phyloP scores from a whole-genome alignment of 2,797 vertebrate species.

The Amblyraja radiata region DNA sequence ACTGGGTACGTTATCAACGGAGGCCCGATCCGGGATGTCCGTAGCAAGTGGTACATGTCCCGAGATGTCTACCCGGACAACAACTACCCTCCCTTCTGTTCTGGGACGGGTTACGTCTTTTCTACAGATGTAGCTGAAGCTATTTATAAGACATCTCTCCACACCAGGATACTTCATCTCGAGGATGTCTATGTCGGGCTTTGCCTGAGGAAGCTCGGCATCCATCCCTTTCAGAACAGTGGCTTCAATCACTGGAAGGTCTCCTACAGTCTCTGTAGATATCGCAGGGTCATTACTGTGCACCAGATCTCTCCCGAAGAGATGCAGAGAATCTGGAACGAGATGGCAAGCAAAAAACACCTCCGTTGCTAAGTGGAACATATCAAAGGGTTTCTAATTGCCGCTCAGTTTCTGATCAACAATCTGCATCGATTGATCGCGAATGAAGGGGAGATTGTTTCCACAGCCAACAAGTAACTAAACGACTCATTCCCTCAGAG shows the following conservation, averaged over 20 bases:
- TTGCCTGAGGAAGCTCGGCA: constrained; percentile 88
- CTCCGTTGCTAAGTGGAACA: constrained; percentile 74
- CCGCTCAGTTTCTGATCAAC: not conserved
- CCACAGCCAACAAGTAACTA: not conserved
- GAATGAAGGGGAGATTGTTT: not conserved
- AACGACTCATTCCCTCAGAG: not conserved
- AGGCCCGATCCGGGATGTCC: constrained; percentile 88
- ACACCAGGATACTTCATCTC: constrained; percentile 89
- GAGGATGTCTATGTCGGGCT: constrained; percentile 95
- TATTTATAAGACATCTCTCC: constrained; percentile 92
- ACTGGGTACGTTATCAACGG: constrained; percentile 94
- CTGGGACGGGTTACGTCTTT: constrained; percentile 92
- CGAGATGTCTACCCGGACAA: constrained; percentile 90
- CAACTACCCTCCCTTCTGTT: constrained; percentile 95
- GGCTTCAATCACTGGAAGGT: constrained; percentile 99
- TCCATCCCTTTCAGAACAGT: constrained; percentile 97
- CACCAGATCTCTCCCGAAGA: constrained; percentile 96
- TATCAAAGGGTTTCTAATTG: not conserved
- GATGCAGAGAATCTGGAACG: constrained; percentile 98
- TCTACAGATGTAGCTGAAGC: constrained; percentile 90
- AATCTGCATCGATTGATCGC: not conserved
- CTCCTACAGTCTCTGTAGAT: constrained; percentile 93
- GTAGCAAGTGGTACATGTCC: constrained; percentile 98
- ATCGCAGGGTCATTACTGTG: constrained; percentile 88
- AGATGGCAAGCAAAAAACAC: constrained; percentile 99